Evolutionary conservation across 2,888 invertebrate species (phyloP).

Genomic region (Eilema depressum): DNA sequence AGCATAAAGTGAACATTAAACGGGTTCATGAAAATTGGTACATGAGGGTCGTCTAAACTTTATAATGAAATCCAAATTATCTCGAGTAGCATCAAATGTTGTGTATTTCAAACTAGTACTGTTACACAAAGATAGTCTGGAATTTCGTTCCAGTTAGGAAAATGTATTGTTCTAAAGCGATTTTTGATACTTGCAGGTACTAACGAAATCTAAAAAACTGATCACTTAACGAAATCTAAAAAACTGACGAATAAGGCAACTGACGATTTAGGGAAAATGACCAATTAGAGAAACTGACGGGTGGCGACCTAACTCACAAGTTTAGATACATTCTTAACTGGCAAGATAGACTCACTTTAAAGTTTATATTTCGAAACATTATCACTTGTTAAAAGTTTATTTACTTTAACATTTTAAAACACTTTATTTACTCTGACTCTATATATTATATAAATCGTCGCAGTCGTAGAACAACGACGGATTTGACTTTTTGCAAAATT

Average conservation of each 20-base stretch:
- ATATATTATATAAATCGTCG: too few relatives aligned
- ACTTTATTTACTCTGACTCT: too few relatives aligned
- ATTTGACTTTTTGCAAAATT: too few relatives aligned
- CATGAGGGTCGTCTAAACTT: slow-evolving; percentile 41
- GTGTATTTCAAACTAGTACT: slow-evolving; percentile 28
- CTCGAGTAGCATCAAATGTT: slow-evolving; percentile 27
- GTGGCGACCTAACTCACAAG: too few relatives aligned
- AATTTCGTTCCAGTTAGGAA: slow-evolving; percentile 1
- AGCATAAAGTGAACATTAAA: slow-evolving; percentile 47
- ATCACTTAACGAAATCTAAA: too few relatives aligned
- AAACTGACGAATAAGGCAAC: too few relatives aligned
- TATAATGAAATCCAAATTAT: slow-evolving; percentile 47
- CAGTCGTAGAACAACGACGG: too few relatives aligned
- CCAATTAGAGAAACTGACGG: too few relatives aligned
- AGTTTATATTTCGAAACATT: not conserved
- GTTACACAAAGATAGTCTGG: not conserved
- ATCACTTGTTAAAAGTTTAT: not conserved
- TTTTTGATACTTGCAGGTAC: not conserved
- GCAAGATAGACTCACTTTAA: not conserved
- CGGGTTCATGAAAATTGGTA: slow-evolving; percentile 38
- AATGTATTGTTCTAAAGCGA: slow-evolving; percentile 8
- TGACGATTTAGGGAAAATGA: too few relatives aligned
- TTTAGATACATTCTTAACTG: not conserved
- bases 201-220: too few relatives aligned
- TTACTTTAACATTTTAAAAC: too few relatives aligned